Percentiles rank a stretch among this genome's conserved stretches.
These are phyloP conservation scores for Electrophaes corylata DNA, from an alignment of 2,888 invertebrate species.

Conservation along the genomic window DNA sequence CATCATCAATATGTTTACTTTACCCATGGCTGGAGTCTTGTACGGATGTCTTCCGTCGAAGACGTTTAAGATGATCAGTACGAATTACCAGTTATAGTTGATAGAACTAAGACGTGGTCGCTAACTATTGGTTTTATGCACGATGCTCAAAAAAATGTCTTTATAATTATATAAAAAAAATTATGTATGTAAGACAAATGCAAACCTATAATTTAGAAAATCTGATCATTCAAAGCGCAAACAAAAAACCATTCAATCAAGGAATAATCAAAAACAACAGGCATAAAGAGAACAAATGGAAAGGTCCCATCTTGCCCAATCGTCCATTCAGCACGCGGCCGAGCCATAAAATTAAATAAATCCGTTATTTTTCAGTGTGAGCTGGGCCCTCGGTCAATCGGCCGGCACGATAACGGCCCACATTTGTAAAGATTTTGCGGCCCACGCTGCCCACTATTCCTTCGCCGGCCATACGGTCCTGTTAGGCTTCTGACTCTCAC, in stretches of 20 bases:
- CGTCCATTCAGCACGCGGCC: slow-evolving; percentile 81
- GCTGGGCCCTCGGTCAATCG: slow-evolving; percentile 74
- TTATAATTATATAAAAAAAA: no score
- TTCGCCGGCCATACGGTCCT: slow-evolving; percentile 67
- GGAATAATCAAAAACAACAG: slow-evolving; percentile 40
- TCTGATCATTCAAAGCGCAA: slow-evolving; percentile 24
- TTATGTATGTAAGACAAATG: background rate
- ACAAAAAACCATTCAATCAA: slow-evolving; percentile 49
- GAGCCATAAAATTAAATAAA: slow-evolving; percentile 83
- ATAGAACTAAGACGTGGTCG: no score
- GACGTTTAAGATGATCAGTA: no score
- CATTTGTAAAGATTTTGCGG: slow-evolving; percentile 83
- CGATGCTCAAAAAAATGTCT: no score
- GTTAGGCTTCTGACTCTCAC: slow-evolving; percentile 16
- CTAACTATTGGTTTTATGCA: no score
- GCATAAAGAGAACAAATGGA: slow-evolving; percentile 40
- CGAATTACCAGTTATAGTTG: no score
- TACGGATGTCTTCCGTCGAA: no score
- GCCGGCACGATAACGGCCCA: slow-evolving; percentile 77
- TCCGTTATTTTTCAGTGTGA: slow-evolving; percentile 84
- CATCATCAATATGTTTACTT: background rate
- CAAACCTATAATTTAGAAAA: background rate
- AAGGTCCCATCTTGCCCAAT: slow-evolving; percentile 62
- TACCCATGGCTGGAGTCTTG: background rate
- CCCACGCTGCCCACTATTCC: slow-evolving; percentile 66